A percentile compares a stretch with the other conserved stretches of the same genome.
Evolutionary conservation across 1,140 invertebrate genomes (phyloP).

Genomic region (Drosophila triauraria): DNA sequence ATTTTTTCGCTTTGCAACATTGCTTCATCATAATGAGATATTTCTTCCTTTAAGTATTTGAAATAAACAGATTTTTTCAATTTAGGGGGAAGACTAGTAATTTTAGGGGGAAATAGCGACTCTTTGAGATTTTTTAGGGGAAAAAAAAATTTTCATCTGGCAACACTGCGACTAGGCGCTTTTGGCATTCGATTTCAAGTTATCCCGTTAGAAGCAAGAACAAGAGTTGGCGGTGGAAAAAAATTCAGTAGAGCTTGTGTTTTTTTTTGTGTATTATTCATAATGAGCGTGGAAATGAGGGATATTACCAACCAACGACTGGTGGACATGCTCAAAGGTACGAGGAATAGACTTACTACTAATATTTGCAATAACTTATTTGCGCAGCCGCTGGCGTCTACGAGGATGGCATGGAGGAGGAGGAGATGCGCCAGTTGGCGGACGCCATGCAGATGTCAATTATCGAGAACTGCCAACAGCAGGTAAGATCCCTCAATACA

Average conservation of each 20-base stretch:
- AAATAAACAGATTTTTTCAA: too few relatives aligned
- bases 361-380: neutral
- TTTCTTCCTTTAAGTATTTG: too few relatives aligned
- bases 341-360: neutral
- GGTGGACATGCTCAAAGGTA: slow-evolving; percentile 23
- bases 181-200: neutral
- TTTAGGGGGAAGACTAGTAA: too few relatives aligned
- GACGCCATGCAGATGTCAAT: slow-evolving; percentile 49
- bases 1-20: too few relatives aligned
- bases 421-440: slow-evolving; percentile 62
- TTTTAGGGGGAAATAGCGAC: too few relatives aligned
- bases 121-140: too few relatives aligned
- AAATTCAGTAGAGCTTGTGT: neutral
- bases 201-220: slow-evolving; percentile 25
- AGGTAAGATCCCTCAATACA: slow-evolving; percentile 8
- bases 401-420: slow-evolving; percentile 60
- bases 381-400: slow-evolving; percentile 51
- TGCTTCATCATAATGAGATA: too few relatives aligned
- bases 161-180: neutral
- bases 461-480: slow-evolving; percentile 26
- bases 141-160: too few relatives aligned
- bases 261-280: neutral
- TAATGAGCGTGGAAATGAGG: slow-evolving; percentile 45
- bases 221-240: neutral
- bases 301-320: slow-evolving; percentile 7